Evolutionary conservation across 2,113 vertebrate species (phyloP).

Genomic region (Laticauda laticaudata): DNA sequence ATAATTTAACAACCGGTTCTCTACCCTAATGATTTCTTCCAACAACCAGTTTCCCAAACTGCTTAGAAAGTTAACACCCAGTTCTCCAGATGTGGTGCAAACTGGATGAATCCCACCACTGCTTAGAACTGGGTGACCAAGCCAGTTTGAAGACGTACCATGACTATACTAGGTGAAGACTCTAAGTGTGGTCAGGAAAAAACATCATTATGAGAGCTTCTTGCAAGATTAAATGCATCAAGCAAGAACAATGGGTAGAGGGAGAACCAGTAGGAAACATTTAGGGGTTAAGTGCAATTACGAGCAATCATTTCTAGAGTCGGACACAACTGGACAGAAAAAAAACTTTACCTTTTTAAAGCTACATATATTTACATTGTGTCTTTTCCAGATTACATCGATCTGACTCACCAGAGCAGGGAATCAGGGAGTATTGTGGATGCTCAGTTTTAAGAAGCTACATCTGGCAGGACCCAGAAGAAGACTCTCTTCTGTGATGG

Average conservation of each 20-base stretch:
- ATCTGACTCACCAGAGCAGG: background rate
- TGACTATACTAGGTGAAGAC: background rate
- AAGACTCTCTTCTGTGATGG: background rate
- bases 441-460: background rate
- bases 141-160: background rate
- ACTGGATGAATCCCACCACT: no score
- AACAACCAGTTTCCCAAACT: no score
- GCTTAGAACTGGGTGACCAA: background rate
- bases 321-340: slow-evolving; percentile 33
- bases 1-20: no score
- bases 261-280: slow-evolving; percentile 22
- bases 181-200: slow-evolving; percentile 47
- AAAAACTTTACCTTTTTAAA: background rate
- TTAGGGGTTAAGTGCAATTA: background rate
- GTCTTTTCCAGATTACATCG: background rate
- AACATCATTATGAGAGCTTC: slow-evolving; percentile 64
- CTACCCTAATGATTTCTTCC: no score
- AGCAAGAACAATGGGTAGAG: slow-evolving; percentile 58
- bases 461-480: background rate
- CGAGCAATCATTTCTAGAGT: background rate
- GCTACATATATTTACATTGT: background rate
- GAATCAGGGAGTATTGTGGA: background rate
- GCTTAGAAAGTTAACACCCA: no score
- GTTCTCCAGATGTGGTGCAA: no score
- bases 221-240: slow-evolving; percentile 65